Conservation (phyloP, 2,113 vertebrate species). For the Megaceryle maxima region DNA sequence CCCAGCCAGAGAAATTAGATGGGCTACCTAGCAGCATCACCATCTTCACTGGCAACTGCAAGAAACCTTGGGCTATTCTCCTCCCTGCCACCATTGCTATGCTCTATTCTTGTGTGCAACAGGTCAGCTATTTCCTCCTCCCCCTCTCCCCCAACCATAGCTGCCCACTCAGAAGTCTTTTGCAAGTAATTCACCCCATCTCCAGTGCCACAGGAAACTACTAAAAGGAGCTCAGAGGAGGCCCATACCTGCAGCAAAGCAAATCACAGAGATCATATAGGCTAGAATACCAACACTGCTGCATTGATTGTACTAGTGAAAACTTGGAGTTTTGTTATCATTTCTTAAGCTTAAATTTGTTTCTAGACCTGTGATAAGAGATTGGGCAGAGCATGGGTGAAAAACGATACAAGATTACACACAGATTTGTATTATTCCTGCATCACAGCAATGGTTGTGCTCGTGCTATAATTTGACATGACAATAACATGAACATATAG, state of each 20-base stretch:
- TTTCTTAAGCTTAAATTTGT: neutral
- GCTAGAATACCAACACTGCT: neutral
- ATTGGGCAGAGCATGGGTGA: neutral
- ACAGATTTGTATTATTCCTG: neutral
- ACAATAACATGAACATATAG: neutral
- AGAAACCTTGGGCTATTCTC: neutral
- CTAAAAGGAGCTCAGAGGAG: neutral
- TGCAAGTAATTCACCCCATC: neutral
- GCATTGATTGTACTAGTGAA: neutral
- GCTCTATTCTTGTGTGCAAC: neutral
- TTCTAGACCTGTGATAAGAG: neutral
- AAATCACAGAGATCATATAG: neutral
- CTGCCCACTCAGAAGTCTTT: neutral
- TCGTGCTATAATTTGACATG: accelerated
- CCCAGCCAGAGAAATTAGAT: neutral
- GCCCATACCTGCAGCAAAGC: neutral
- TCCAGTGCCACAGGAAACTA: neutral
- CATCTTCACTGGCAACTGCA: neutral
- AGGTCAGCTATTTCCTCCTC: neutral
- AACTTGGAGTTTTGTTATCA: neutral
- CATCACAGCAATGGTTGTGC: neutral
- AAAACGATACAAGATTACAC: neutral
- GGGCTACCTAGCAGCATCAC: neutral
- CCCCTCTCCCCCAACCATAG: neutral
- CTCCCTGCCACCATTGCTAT: neutral